Evolutionary conservation across 1,140 invertebrate genomes (phyloP).

Genomic region (Ylistrum balloti): DNA sequence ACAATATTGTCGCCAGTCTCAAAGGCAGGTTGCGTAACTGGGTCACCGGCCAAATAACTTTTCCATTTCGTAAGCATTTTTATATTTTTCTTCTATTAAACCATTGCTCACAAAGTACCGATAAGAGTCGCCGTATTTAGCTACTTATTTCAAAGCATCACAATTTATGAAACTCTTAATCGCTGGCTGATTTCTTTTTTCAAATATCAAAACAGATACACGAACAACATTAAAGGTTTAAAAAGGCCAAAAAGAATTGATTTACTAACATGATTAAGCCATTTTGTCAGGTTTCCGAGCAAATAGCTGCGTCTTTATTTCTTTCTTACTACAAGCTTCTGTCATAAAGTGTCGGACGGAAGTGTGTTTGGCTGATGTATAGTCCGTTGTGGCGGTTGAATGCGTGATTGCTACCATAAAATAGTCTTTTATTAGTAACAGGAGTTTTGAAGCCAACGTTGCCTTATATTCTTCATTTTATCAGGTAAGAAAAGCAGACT

Average conservation of each 20-base stretch:
- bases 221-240: not conserved
- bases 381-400: not conserved
- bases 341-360: not conserved
- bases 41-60: too few relatives aligned
- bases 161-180: too few relatives aligned
- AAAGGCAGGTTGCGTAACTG: too few relatives aligned
- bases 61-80: too few relatives aligned
- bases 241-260: not conserved
- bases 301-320: not conserved
- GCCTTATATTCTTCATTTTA: too few relatives aligned
- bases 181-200: not conserved
- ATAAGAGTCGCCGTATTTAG: too few relatives aligned
- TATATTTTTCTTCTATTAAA: too few relatives aligned
- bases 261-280: not conserved
- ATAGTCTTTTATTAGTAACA: not conserved
- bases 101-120: too few relatives aligned
- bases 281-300: not conserved
- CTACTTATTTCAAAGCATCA: too few relatives aligned
- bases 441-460: not conserved
- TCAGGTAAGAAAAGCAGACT: too few relatives aligned
- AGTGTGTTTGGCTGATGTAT: not conserved
- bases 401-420: not conserved
- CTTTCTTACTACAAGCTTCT: not conserved
- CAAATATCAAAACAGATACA: not conserved
- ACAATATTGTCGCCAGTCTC: too few relatives aligned